Conservation (phyloP, 2,113 vertebrate genomes). For the Phaethon lepturus region DNA sequence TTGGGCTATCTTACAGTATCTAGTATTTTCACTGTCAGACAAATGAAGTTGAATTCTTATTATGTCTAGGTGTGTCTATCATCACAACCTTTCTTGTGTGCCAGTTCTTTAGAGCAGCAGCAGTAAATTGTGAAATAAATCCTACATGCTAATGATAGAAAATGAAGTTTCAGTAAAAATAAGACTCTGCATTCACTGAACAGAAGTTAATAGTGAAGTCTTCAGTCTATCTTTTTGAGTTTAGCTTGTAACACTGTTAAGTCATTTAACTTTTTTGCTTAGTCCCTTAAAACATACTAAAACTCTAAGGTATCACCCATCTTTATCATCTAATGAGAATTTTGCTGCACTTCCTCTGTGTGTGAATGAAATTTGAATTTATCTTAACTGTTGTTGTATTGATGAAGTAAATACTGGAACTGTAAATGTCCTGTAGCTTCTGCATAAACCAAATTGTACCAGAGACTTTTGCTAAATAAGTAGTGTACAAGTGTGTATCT, state of each 20-base stretch:
- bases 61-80: background rate
- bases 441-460: background rate
- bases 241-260: background rate
- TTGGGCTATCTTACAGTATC: background rate
- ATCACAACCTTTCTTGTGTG: background rate
- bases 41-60: background rate
- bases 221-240: background rate
- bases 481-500: background rate
- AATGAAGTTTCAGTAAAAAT: background rate
- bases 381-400: background rate
- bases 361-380: background rate
- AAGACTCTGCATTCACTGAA: background rate
- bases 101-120: background rate
- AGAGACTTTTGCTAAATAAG: background rate
- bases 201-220: background rate
- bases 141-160: background rate
- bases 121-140: background rate
- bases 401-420: background rate
- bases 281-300: background rate
- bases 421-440: background rate
- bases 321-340: background rate
- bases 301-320: background rate
- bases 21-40: background rate
- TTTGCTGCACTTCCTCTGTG: background rate
- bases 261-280: background rate